phyloP scores from a whole-genome alignment of 2,113 vertebrate species.

The Galemys pyrenaicus region DNA sequence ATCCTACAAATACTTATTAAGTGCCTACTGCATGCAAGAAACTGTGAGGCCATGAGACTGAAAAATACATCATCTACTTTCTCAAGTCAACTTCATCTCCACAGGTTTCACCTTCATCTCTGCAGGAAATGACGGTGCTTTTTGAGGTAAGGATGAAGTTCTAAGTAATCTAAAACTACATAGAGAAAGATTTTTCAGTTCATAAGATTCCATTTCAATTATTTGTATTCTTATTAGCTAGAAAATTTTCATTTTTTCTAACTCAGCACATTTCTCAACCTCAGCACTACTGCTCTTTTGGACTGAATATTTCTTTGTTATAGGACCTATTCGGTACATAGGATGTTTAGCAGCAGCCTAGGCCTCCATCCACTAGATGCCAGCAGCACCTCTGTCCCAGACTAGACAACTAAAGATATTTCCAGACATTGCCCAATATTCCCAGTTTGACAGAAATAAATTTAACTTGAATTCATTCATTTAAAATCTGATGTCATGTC shows the following conservation, averaged over 20 bases:
- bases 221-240: neutral
- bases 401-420: neutral
- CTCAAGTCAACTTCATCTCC: neutral
- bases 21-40: too few relatives aligned
- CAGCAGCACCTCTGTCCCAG: neutral
- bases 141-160: neutral
- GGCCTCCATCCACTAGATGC: neutral
- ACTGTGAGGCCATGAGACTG: neutral
- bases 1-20: neutral
- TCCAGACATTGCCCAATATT: neutral
- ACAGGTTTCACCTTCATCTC: neutral
- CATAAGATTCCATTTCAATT: neutral
- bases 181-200: neutral
- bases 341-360: neutral
- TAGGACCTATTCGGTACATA: neutral
- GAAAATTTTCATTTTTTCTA: neutral
- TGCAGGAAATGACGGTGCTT: neutral
- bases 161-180: neutral
- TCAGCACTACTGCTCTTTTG: neutral
- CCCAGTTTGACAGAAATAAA: neutral
- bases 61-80: neutral
- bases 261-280: neutral
- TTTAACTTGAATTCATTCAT: neutral
- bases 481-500: neutral
- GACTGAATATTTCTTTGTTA: neutral